Conservation (phyloP, 2,113 vertebrate species). For the Todiramphus saurophagus region DNA sequence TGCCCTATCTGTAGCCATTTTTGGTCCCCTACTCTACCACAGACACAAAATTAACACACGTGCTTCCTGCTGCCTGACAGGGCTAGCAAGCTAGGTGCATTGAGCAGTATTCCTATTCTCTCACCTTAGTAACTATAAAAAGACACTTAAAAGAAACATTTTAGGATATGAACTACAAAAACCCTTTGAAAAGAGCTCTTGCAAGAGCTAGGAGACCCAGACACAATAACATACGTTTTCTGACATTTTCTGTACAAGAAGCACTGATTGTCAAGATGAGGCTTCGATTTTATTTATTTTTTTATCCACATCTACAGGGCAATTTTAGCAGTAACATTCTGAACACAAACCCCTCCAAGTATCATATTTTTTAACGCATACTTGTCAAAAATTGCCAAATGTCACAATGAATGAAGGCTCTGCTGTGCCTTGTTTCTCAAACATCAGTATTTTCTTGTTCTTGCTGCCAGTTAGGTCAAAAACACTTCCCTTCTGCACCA, state of each 20-base stretch:
- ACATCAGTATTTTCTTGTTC: not conserved
- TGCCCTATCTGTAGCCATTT: not conserved
- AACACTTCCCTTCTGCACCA: not conserved
- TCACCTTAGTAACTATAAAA: not conserved
- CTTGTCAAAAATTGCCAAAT: not conserved
- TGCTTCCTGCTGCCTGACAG: not conserved
- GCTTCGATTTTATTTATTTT: not conserved
- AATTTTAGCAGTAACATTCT: not conserved
- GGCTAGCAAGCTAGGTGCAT: not conserved
- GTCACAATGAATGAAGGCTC: not conserved
- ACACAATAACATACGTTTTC: not conserved
- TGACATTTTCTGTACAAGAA: not conserved
- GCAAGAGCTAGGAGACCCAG: not conserved
- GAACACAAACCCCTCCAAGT: not conserved
- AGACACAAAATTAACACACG: rapidly evolving
- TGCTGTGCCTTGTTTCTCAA: not conserved
- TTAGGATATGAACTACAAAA: not conserved
- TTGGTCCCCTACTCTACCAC: not conserved
- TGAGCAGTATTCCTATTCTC: not conserved
- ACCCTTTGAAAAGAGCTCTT: not conserved
- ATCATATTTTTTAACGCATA: not conserved
- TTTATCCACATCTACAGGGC: not conserved
- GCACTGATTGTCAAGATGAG: not conserved
- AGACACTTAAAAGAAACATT: not conserved
- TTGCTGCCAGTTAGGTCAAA: not conserved